Evolutionary conservation across 2,888 invertebrate genomes (phyloP), one percentile per base, ranked within the genome.

Genomic region (Chorisops tibialis): DNA sequence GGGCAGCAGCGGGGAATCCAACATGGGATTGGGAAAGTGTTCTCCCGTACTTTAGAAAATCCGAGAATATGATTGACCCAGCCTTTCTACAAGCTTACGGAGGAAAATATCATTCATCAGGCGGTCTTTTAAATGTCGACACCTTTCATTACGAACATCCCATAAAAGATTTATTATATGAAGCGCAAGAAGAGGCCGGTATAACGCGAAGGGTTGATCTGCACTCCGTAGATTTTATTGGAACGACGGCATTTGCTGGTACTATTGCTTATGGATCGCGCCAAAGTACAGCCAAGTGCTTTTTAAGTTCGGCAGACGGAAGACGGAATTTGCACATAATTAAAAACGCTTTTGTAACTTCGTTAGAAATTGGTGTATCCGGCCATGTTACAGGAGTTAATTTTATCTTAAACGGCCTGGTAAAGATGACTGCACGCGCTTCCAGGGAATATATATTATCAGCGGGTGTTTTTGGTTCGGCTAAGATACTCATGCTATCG

Each of bases 401-500:
- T 30, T 30, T 30, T 2, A 5, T 30, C 9, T 9, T 30, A 30
- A 30, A 30, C 30, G 9, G 9, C 5, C 85, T 85, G 50, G 83
- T 85, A 77, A 71, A 86, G 1, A 83, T 86, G 70, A 80, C 87
- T 19, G 83, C 90, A 4, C 16, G 14, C 52, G 62, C 62, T 9
- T 47, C 38, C 30, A 89, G 87, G 71, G 91, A 91, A 75, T 84
- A 94, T 0, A 89, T 94, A 54, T 73, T 94, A 60, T 87, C 91
- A 24, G 92, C 91, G 1, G 94, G 95, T 1, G 85, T 93, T 1
- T 88, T 95, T 39, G 93, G 93, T 72, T 87, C 88, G 43, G 91
- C 95, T 0, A 93, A 94, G 72, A 78, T 95, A 43, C 77, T 95
- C 58, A 90, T 93, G 90, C 75, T 93, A 2, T 92, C 91, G 0